These are phyloP conservation scores for Anas capensis DNA, from an alignment of 2,797 vertebrate species.

Conservation along the genomic window DNA sequence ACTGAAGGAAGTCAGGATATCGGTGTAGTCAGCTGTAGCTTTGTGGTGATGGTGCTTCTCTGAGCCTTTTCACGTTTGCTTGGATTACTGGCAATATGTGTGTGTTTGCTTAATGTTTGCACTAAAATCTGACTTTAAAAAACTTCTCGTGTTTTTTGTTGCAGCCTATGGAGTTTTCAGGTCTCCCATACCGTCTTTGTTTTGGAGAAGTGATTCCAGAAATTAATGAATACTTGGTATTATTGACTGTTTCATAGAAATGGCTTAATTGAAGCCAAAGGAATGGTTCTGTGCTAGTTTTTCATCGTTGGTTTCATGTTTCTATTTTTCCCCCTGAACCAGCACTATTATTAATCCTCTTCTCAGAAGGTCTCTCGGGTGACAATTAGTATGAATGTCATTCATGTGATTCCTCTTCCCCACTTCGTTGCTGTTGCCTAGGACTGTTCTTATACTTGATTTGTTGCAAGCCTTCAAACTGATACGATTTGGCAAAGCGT, in stretches of 20 bases:
- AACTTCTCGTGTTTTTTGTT: background rate
- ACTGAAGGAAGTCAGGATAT: background rate
- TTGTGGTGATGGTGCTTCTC: background rate
- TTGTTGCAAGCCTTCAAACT: background rate
- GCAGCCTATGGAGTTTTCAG: background rate
- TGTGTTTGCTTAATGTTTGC: background rate
- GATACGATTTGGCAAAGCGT: background rate
- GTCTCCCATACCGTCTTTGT: background rate
- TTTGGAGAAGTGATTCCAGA: background rate
- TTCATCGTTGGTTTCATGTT: background rate
- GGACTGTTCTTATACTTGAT: background rate
- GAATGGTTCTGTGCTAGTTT: background rate
- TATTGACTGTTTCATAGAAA: background rate
- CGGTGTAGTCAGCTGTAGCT: background rate
- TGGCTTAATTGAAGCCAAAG: background rate
- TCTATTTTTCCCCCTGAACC: background rate
- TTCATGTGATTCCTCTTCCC: background rate
- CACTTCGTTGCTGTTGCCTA: background rate
- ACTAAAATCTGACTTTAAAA: background rate
- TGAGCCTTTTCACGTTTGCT: background rate
- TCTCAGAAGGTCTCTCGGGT: background rate
- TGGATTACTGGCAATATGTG: background rate
- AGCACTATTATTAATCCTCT: background rate
- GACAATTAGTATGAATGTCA: background rate
- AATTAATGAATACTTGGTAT: background rate